Percentiles rank a stretch among this genome's conserved stretches.
These are phyloP conservation scores for Siderastrea radians DNA, from an alignment of 92 coral and sea anemone species.

Conservation along the genomic window DNA sequence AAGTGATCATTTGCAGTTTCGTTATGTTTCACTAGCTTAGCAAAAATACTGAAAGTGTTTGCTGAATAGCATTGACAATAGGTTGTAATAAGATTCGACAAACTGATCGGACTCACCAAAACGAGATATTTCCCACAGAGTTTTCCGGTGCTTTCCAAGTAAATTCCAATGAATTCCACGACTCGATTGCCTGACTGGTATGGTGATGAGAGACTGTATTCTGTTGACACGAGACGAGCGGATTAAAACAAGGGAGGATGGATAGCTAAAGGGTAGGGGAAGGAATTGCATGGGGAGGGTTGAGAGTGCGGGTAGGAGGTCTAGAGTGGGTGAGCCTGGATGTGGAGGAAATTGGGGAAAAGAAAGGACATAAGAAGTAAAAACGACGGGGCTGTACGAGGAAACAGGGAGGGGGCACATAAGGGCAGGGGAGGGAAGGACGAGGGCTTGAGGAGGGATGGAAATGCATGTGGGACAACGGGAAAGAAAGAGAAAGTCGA, in stretches of 20 bases:
- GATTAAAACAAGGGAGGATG: too few relatives aligned
- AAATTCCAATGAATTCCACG: slow-evolving; percentile 33
- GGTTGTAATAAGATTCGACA: background rate
- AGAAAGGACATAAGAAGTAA: too few relatives aligned
- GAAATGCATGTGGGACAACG: too few relatives aligned
- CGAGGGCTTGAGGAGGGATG: too few relatives aligned
- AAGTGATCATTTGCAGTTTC: too few relatives aligned
- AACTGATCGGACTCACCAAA: slow-evolving; percentile 51
- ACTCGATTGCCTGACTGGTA: background rate
- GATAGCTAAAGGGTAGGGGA: background rate
- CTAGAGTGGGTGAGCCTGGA: too few relatives aligned
- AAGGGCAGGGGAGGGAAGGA: background rate
- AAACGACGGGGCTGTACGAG: too few relatives aligned
- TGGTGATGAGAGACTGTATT: slow-evolving; percentile 67
- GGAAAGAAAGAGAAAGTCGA: too few relatives aligned
- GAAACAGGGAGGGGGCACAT: background rate
- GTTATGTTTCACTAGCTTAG: background rate
- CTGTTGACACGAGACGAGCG: slow-evolving; percentile 22
- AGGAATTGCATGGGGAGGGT: background rate
- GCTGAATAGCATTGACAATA: background rate
- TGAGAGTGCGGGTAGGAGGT: background rate
- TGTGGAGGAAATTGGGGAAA: too few relatives aligned
- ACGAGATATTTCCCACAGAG: slow-evolving; percentile 66
- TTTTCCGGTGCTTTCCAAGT: slow-evolving; percentile 69
- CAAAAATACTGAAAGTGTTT: background rate